Conservation (phyloP, 1,140 invertebrate species). For the Pinna nobilis region DNA sequence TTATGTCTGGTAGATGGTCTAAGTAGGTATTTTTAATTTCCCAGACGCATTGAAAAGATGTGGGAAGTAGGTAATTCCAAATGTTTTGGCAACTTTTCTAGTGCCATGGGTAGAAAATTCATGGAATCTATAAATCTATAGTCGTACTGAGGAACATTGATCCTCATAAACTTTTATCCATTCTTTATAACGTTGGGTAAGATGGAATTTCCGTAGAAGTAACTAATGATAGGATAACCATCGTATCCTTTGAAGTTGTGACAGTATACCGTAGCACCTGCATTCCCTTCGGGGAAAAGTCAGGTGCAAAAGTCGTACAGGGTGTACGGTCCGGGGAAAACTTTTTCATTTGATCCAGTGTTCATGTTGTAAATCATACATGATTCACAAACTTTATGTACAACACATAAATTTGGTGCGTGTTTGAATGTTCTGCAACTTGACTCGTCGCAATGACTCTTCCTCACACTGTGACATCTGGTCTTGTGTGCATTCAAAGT, state of each 20-base stretch:
- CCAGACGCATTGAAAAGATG: background rate
- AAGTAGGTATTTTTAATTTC: background rate
- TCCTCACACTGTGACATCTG: background rate
- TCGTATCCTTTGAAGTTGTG: slow-evolving; percentile 46
- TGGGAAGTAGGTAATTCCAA: background rate
- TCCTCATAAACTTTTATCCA: slow-evolving; percentile 39
- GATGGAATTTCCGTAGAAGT: slow-evolving; percentile 39
- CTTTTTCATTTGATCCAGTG: background rate
- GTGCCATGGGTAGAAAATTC: slow-evolving; percentile 35
- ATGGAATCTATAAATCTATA: slow-evolving; percentile 8
- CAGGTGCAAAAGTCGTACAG: slow-evolving; percentile 37
- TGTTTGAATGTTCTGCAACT: slow-evolving; percentile 35
- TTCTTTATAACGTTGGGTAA: slow-evolving; percentile 35
- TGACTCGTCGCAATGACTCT: slow-evolving; percentile 26
- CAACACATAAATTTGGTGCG: slow-evolving; percentile 41
- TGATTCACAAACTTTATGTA: slow-evolving; percentile 40
- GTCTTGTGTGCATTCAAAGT: slow-evolving; percentile 44
- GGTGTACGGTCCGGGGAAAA: slow-evolving; percentile 18
- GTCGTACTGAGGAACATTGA: slow-evolving; percentile 25
- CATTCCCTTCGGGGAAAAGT: slow-evolving; percentile 40
- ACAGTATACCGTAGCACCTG: slow-evolving; percentile 25
- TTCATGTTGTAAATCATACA: slow-evolving; percentile 24
- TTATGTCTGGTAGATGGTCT: background rate
- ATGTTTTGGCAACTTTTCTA: slow-evolving; percentile 26
- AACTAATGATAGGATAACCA: slow-evolving; percentile 35